These are phyloP conservation scores for Lycopodina hypogea DNA, from an alignment of 37 sponge, comb jelly and placozoan genomes.

Conservation along the genomic window DNA sequence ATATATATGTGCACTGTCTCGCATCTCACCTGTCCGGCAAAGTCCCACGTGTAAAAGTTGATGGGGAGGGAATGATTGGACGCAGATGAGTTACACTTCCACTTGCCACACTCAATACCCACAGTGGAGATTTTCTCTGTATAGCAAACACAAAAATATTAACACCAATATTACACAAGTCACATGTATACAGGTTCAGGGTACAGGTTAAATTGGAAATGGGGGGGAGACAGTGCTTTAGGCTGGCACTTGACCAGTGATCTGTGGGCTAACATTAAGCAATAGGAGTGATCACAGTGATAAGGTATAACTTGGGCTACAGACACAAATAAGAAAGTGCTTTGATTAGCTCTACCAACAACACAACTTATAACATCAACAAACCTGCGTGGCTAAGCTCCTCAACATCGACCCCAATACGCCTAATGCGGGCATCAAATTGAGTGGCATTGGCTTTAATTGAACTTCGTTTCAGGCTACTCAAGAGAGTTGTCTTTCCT, in stretches of 20 bases:
- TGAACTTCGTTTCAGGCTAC: slow-evolving; percentile 6
- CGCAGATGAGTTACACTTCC: slow-evolving; percentile 22
- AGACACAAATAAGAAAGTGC: no score
- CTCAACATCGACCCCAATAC: not conserved
- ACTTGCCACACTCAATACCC: slow-evolving; percentile 65
- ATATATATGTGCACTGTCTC: no score
- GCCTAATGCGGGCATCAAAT: slow-evolving; percentile 19
- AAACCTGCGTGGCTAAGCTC: slow-evolving; percentile 16
- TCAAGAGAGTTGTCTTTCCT: slow-evolving; percentile 64
- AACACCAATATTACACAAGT: not conserved
- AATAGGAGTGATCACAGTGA: no score
- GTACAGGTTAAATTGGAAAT: no score
- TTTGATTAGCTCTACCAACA: no score
- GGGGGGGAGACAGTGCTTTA: no score
- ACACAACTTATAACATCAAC: not conserved
- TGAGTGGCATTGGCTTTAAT: not conserved
- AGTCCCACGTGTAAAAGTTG: slow-evolving; percentile 80
- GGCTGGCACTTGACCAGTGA: no score
- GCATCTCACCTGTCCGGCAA: slow-evolving; percentile 67
- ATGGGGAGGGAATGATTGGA: slow-evolving; percentile 18
- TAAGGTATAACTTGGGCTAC: no score
- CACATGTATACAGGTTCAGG: not conserved
- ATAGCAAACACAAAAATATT: not conserved
- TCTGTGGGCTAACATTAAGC: no score
- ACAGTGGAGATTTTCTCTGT: slow-evolving; percentile 49